Conservation (phyloP, 2,797 vertebrate genomes). For the Tapera naevia region DNA sequence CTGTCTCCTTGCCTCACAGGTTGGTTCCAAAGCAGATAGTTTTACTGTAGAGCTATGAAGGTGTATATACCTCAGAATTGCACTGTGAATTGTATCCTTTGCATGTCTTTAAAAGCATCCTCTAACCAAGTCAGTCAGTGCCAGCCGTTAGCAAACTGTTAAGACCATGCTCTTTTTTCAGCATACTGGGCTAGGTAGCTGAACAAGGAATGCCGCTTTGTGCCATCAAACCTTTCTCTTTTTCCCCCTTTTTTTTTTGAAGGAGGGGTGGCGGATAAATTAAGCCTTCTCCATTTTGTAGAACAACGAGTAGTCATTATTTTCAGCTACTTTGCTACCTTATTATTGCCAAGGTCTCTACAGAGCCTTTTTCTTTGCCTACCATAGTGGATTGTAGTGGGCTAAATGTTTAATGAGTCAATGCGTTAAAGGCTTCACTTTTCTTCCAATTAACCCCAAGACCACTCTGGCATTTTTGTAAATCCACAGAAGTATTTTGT, state of each 20-base stretch:
- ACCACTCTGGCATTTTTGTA: conserved; percentile 92
- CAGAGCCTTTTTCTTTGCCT: conserved; percentile 75
- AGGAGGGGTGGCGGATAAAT: conserved; percentile 35
- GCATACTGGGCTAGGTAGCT: conserved; percentile 12
- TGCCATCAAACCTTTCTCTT: conserved; percentile 55
- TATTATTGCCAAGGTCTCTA: conserved; percentile 76
- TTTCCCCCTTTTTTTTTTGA: background rate
- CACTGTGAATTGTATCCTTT: background rate
- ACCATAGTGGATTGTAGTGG: conserved; percentile 79
- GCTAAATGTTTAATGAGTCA: conserved; percentile 94
- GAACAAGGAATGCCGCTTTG: conserved; percentile 55
- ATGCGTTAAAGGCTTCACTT: conserved; percentile 90
- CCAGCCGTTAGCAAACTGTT: conserved; percentile 43
- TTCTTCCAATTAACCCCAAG: conserved; percentile 95
- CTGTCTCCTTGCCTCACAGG: background rate
- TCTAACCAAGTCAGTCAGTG: background rate
- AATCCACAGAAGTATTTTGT: conserved; percentile 94
- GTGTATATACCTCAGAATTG: background rate
- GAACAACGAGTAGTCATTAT: conserved; percentile 72
- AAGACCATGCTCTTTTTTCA: background rate
- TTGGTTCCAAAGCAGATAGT: background rate
- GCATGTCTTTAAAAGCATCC: conserved; percentile 12
- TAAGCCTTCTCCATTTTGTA: conserved; percentile 75
- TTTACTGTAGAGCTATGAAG: background rate
- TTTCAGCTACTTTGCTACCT: conserved; percentile 73